Conservation (phyloP, 2,797 vertebrate species). For the Cheirogaleus major region DNA sequence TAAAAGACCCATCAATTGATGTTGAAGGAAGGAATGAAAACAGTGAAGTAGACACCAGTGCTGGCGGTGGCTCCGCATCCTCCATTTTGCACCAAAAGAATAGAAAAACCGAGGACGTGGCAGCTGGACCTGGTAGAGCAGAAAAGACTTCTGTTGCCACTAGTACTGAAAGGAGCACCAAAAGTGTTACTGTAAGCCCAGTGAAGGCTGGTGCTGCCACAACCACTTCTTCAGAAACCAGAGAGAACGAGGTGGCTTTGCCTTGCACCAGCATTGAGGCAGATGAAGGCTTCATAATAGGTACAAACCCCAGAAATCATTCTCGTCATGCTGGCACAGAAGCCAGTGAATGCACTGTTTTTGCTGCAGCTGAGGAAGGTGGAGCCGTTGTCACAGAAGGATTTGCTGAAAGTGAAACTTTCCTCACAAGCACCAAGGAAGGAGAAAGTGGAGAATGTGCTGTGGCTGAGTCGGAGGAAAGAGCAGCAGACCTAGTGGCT, state of each 20-base stretch:
- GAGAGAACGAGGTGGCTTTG: slow-evolving; percentile 52
- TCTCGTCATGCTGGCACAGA: slow-evolving; percentile 46
- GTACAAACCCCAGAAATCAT: not conserved
- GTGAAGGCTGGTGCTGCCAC: slow-evolving; percentile 79
- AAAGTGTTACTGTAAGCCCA: not conserved
- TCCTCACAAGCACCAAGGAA: slow-evolving; percentile 85
- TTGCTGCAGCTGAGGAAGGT: slow-evolving; percentile 84
- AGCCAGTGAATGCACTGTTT: slow-evolving; percentile 78
- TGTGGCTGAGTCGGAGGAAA: slow-evolving; percentile 75
- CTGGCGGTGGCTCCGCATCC: slow-evolving; percentile 12
- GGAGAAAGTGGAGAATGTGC: slow-evolving; percentile 80
- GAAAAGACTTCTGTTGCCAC: slow-evolving; percentile 75
- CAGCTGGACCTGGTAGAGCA: slow-evolving; percentile 71
- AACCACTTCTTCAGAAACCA: slow-evolving; percentile 80
- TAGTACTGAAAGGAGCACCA: slow-evolving; percentile 75
- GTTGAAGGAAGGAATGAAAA: slow-evolving; percentile 72
- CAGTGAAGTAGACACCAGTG: slow-evolving; percentile 83
- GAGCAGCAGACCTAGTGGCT: slow-evolving; percentile 45
- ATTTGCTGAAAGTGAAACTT: slow-evolving; percentile 84
- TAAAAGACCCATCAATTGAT: not conserved
- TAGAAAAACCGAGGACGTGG: not conserved
- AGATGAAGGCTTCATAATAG: slow-evolving; percentile 83
- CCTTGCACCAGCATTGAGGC: slow-evolving; percentile 87
- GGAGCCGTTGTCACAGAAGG: slow-evolving; percentile 83
- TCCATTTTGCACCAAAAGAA: not conserved